Base-by-base conservation (phyloP, 2,113 vertebrate genomes). In the Atractosteus spatula region DNA sequence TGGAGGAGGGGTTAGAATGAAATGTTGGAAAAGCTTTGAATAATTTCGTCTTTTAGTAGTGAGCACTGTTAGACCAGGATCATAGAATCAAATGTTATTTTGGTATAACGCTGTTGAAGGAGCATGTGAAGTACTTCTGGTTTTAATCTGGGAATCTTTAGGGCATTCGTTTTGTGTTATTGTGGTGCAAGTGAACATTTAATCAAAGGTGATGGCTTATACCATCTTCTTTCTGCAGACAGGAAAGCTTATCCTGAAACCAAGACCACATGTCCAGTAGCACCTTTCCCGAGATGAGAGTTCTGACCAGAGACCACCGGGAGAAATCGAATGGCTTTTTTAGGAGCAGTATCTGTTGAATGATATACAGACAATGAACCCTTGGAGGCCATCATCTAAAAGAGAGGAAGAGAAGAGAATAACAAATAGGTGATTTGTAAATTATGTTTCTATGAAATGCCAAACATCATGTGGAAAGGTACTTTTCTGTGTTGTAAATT, bases 201-300 rank as follows among this genome's bases (percentile, higher is more conserved):
- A 71, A 56, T 44, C 59, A 3, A 68, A 4, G 10, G 51, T 7
- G 42, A 7, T 62, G 14, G 55, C 3, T 61, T 41, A 59, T 71
- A 29, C 29, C 29, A 29, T 66, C 41, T 45, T 74, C 72, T 13
- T 85, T 77, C 88, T 75, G 29, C 91, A 99, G 97, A 99, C 97
- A 77, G 97, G 97, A 82, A 99, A 99, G 81, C 88, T 99, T 73
- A 99, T 99, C 88, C 87, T 99, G 80, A 99, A 99, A 85, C 97
- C 97, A 61, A 91, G 97, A 76, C 97, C 97, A 64, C 95, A 98
- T 51, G 95, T 97, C 83, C 97, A 99, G 66, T 99, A 91, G 92
- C 81, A 13, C n/a, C 29, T 47, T 16, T 47, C 68, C 41, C 6
- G 4, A 13, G 5, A 4, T 54, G 29, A 11, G 57, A 16, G 8